These are phyloP conservation scores for Tenthredo livida DNA, from an alignment of 2,888 invertebrate genomes.

Conservation along the genomic window DNA sequence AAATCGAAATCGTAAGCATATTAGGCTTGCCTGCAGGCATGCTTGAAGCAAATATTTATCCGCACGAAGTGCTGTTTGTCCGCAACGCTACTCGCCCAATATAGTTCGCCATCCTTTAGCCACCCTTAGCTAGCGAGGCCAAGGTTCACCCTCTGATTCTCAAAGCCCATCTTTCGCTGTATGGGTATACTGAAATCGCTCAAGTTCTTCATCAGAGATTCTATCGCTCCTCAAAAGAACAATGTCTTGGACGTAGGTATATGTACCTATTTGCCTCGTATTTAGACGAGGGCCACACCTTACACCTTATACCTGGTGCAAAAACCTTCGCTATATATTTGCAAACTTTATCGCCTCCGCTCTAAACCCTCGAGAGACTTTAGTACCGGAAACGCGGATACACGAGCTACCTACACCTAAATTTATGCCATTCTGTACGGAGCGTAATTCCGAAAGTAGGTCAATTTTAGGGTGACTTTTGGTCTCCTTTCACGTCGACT, in stretches of 20 bases:
- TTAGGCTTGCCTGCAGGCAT: not conserved
- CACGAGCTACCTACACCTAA: conserved; percentile 27
- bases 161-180: not conserved
- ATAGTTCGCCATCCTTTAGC: not conserved
- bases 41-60: conserved; percentile 42
- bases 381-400: conserved; percentile 31
- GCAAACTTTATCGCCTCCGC: conserved; percentile 29
- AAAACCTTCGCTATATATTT: conserved; percentile 18
- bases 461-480: conserved; percentile 26
- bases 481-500: not conserved
- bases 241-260: not conserved
- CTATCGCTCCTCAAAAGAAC: not conserved
- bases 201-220: not conserved
- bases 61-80: conserved; percentile 47
- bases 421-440: conserved; percentile 29
- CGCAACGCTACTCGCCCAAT: conserved; percentile 25
- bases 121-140: not conserved
- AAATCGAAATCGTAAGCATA: conserved; percentile 6
- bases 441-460: conserved; percentile 28
- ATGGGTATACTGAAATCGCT: not conserved
- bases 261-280: not conserved
- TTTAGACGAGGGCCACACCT: not conserved
- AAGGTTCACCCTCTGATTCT: not conserved
- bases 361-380: conserved; percentile 28
- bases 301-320: not conserved